Evolutionary conservation across 1,140 invertebrate genomes (phyloP), one percentile per base, ranked within the genome.

Genomic region (Aphidius ervi): DNA sequence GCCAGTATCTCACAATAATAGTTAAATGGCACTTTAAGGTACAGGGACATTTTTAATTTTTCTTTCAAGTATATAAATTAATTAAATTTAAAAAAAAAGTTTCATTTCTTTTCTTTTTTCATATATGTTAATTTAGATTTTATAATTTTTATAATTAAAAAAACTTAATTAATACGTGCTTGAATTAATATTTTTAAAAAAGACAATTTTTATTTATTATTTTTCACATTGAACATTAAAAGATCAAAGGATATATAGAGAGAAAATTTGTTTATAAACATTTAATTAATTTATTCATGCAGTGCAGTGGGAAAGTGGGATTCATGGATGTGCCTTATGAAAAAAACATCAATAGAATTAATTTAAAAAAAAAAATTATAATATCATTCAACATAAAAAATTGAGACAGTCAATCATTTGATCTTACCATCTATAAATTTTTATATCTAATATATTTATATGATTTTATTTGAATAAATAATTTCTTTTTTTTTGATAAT

Each of bases 1-100:
- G 74, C 74, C 72, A 80, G 77, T 78, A 80, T 76, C 73, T 76
- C 78, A 79, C 75, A 78, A 74, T 78, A 79, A 77, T 62, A 68
- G 73, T 72, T 68, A 62, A 63, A 68, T 70, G 74, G 75, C 76
- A 79, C 76, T 62, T 74, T 57, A 47, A 71, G 76, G 64, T 72
- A 70, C 50, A 74, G 76, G 70, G 66, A 46, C 46, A 23, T 37
- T 10, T 43, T 52, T 3, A 41, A 10, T 48, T 48, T 48, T 48
- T 20, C 0, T 48, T 48, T n/a, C 6, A 10, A 5, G 5, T 5
- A 47, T 47, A 47, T 47, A 47, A 47, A 10, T 7, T 23, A 10
- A 52, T 39, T 9, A 39, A n/a, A 9, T 9, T 6, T 3, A 52
- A 7, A 4, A 39, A 5, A 47, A 9, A n/a, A 9, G 5, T 50